These are phyloP conservation scores for Pediacus dermestoides DNA, from an alignment of 2,888 invertebrate genomes.

Conservation along the genomic window DNA sequence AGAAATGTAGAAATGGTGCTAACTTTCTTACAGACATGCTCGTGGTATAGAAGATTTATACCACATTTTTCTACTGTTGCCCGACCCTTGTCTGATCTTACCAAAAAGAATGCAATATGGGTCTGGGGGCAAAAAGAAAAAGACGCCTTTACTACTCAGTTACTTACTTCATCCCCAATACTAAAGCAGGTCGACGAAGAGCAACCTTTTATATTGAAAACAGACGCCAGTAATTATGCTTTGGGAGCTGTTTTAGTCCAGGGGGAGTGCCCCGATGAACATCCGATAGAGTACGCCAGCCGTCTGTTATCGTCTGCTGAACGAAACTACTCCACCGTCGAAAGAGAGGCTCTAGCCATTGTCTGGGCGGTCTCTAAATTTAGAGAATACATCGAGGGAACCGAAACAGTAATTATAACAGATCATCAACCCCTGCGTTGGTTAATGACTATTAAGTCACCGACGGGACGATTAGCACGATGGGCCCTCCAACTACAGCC, in stretches of 20 bases:
- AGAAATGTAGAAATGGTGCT: conserved; percentile 19
- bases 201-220: conserved; percentile 24
- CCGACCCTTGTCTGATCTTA: conserved; percentile 19
- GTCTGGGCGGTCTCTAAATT: conserved; percentile 42
- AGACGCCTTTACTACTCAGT: conserved; percentile 19
- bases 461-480: conserved; percentile 44
- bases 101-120: conserved; percentile 16
- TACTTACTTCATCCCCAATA: conserved; percentile 25
- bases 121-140: conserved; percentile 17
- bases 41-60: conserved; percentile 24
- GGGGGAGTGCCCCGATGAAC: conserved; percentile 22
- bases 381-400: conserved; percentile 43
- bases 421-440: conserved; percentile 51
- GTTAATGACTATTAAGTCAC: conserved; percentile 42
- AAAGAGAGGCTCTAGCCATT: conserved; percentile 26
- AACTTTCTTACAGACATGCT: conserved; percentile 21
- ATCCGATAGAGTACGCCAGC: conserved; percentile 29
- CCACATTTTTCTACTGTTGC: conserved; percentile 19
- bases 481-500: conserved; percentile 47
- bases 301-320: conserved; percentile 20
- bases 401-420: conserved; percentile 38
- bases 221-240: conserved; percentile 30
- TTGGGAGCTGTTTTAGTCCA: conserved; percentile 25
- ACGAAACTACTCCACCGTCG: conserved; percentile 22
- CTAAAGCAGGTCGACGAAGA: conserved; percentile 22